phyloP scores from a whole-genome alignment of 2,113 vertebrate species.

The Ciconia stormi region DNA sequence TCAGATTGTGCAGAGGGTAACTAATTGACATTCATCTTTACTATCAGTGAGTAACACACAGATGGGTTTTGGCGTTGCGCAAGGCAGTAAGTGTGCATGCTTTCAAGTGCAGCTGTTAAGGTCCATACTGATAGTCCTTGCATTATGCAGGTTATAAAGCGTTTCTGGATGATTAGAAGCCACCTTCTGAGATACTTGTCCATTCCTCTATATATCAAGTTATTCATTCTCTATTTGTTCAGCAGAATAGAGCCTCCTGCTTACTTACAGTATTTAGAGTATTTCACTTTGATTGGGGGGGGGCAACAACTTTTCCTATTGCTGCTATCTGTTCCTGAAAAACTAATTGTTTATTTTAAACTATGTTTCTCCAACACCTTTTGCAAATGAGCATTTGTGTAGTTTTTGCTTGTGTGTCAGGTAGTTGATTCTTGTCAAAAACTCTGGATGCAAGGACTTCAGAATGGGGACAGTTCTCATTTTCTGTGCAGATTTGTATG shows the following conservation, averaged over 20 bases:
- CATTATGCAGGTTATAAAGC: background rate
- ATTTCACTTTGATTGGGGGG: background rate
- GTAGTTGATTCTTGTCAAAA: background rate
- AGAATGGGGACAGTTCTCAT: background rate
- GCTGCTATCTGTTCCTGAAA: background rate
- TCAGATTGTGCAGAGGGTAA: background rate
- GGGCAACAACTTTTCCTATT: background rate
- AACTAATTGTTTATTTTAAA: background rate
- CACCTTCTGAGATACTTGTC: background rate
- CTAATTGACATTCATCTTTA: background rate
- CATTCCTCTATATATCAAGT: background rate
- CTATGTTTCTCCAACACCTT: background rate
- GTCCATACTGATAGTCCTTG: background rate
- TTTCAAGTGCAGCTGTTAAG: background rate
- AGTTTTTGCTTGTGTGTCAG: background rate
- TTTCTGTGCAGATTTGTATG: background rate
- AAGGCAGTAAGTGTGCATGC: background rate
- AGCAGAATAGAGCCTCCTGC: background rate
- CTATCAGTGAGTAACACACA: conserved; percentile 1
- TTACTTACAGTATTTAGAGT: background rate
- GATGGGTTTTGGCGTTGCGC: background rate
- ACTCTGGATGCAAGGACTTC: background rate
- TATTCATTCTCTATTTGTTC: background rate
- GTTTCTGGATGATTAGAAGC: background rate
- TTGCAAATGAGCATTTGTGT: background rate